Evolutionary conservation across 2,113 vertebrate genomes (phyloP), one percentile per base, ranked within the genome.

Genomic region (Orcinus orca): DNA sequence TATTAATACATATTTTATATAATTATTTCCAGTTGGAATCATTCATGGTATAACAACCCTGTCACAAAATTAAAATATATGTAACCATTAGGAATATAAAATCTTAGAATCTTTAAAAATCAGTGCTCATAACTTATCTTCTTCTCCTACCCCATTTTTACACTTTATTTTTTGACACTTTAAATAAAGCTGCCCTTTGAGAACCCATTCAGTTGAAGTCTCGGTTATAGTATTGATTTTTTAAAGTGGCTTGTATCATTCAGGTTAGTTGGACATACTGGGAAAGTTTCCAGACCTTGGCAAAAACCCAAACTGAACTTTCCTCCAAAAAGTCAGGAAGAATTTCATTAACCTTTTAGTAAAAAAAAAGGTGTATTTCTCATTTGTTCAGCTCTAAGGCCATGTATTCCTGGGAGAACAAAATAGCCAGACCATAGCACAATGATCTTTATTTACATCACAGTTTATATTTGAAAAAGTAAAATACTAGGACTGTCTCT

Each of bases 291-390:
- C 81, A 97, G 86, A 97, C 20, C 9, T 77, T 96, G 92, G 97
- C 95, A 94, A 95, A 96, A 83, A 58, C 29, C 85, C 91, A 96
- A 94, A 95, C 50, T 95, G 91, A 98, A 94, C 58, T 97, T 98
- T 93, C 23, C 63, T 97, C 73, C 85, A 94, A 90, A 97, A 96
- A 94, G 92, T 88, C 82, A 97, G 89, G 38, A 96, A 74, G 97
- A 95, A 95, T 97, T 95, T 97, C 93, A 97, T 97, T 98, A 96
- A 95, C 95, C 92, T 97, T 97, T 97, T 89, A 67, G 85, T 91
- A 41, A 62, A 90, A 71, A 62, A 62, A 89, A 88, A 86, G 4
- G 25, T 70, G 13, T 70, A 94, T 80, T 97, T 96, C 44, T 96
- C 70, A 95, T 94, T 96, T 97, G 92, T 95, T 94, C 53, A 95